phyloP scores from a whole-genome alignment of 2,797 vertebrate genomes.

The Pelochelys cantorii region DNA sequence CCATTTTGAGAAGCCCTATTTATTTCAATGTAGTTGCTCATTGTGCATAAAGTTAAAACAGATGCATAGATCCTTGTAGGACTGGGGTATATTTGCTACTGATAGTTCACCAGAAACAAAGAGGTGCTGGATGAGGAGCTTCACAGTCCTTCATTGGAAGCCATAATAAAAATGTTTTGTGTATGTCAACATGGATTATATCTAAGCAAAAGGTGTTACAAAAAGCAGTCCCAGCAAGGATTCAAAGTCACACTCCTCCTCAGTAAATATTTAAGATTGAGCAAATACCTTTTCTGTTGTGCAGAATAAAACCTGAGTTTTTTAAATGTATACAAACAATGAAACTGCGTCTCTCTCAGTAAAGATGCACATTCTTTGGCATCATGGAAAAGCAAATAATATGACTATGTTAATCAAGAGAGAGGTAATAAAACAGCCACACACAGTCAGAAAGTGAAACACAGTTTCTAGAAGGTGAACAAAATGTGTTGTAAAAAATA shows the following conservation, averaged over 20 bases:
- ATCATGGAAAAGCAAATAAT: slow-evolving; percentile 32
- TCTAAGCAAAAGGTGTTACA: not conserved
- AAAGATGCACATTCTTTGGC: not conserved
- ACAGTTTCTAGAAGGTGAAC: not conserved
- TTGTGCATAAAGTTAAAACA: not conserved
- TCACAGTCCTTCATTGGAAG: slow-evolving; percentile 16
- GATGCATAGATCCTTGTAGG: not conserved
- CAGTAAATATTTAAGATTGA: not conserved
- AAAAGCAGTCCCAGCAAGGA: slow-evolving; percentile 11
- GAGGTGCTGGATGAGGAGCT: slow-evolving; percentile 21
- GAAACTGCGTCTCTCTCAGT: not conserved
- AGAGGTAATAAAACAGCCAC: not conserved
- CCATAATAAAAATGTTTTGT: slow-evolving; percentile 6
- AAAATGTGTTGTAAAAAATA: not conserved
- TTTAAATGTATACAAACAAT: not conserved
- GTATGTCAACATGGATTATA: not conserved
- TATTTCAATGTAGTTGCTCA: not conserved
- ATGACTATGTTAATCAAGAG: not conserved
- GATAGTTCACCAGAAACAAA: slow-evolving; percentile 54
- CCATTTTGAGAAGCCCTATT: not conserved
- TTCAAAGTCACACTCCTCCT: not conserved
- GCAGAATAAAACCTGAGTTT: not conserved
- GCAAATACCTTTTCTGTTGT: not conserved
- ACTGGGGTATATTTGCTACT: slow-evolving; percentile 18
- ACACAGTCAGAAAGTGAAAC: not conserved